Base-by-base conservation (phyloP, 2,797 vertebrate genomes). In the Alfaro cultratus region DNA sequence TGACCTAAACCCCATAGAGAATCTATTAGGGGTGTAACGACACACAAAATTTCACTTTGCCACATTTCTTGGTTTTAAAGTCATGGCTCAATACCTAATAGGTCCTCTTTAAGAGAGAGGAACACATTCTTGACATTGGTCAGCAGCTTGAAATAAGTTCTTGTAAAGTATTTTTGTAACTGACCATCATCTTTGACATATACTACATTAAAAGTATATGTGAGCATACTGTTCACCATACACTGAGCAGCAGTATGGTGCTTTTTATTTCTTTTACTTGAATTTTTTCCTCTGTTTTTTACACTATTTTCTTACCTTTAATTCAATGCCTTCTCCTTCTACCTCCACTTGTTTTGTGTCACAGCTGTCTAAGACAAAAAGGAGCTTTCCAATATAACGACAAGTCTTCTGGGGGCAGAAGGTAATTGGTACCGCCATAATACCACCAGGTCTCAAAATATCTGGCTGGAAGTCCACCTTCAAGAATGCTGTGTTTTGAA, bases 321-420 rank as follows among this genome's bases (percentile, higher is more conserved):
- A 89, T 85, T 97, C 94, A 0, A 93, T 84, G 75, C 98, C 98
- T 75, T 94, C 96, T 13, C 97, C 98, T 83, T 89, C 93, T 74
- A 98, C 91, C 75, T 96, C 96, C 74, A 98, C 87, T 0, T 87
- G 90, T 78, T 96, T 93, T 3, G 89, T 94, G 64, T 93, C 90
- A 47, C 94, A 94, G 26, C 95, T 93, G 5, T 97, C 97, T 78
- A 98, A 95, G 87, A 95, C 92, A 90, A 99, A 98, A 83, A 89
- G 79, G 80, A 98, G 78, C 68, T 91, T 92, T 55, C 97, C 96
- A 0, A 85, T 91, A 83, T 98, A 98, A 45, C n/a, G 90, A 0
- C 83, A 45, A 2, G 86, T 84, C 82, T 97, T 96, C 68, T 89
- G 90, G 0, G 98, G 97, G 81, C 91, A 96, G 92, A 99, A 99